phyloP scores from a whole-genome alignment of 1,140 invertebrate species.

The Drepana arcuata region DNA sequence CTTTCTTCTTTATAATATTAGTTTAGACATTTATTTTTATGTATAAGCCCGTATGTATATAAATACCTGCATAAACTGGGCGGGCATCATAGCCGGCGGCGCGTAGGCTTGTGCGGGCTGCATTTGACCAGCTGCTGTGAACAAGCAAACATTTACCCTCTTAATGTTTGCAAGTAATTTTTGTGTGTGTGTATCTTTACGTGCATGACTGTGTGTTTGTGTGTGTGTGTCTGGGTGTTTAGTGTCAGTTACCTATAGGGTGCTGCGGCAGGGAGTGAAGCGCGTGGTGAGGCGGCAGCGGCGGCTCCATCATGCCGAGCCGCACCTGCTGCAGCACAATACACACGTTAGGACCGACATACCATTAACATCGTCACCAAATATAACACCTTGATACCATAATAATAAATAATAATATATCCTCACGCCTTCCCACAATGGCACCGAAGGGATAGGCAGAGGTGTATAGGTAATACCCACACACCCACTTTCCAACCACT shows the following conservation, averaged over 20 bases:
- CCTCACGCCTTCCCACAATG: too few relatives aligned
- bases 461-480: too few relatives aligned
- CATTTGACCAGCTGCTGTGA: conserved; percentile 38
- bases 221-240: conserved; percentile 17
- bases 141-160: too few relatives aligned
- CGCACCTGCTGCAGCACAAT: conserved; percentile 41
- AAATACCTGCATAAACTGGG: conserved; percentile 59
- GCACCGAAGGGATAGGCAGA: too few relatives aligned
- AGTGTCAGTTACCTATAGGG: background rate
- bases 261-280: conserved; percentile 32
- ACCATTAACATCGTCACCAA: too few relatives aligned
- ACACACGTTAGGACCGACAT: too few relatives aligned
- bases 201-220: background rate
- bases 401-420: too few relatives aligned
- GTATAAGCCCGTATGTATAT: background rate
- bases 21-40: conserved; percentile 1
- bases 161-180: too few relatives aligned
- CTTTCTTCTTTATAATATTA: too few relatives aligned
- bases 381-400: too few relatives aligned
- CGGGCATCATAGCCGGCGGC: conserved; percentile 59
- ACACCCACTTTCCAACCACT: too few relatives aligned
- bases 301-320: conserved; percentile 42
- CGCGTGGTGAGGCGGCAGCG: conserved; percentile 32
- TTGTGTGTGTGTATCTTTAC: background rate
- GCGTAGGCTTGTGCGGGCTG: conserved; percentile 49